Evolutionary conservation across 2,888 invertebrate genomes (phyloP).

Genomic region (Dorcus hopei): DNA sequence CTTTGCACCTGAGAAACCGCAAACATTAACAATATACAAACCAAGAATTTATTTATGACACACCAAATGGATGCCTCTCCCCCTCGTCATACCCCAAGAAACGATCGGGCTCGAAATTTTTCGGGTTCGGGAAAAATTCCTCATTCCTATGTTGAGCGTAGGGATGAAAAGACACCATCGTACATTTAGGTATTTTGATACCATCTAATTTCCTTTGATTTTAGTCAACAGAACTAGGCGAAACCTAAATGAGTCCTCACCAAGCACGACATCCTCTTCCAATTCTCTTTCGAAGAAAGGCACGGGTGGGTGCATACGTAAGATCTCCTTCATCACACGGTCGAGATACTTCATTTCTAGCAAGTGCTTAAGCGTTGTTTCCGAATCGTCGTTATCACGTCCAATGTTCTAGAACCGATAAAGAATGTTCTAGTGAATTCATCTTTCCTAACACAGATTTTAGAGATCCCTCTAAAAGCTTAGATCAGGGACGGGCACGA

Average conservation of each 20-base stretch:
- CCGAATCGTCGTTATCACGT: slow-evolving; percentile 3
- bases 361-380: background rate
- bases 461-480: too few relatives aligned
- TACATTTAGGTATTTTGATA: slow-evolving; percentile 12
- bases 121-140: slow-evolving; percentile 16
- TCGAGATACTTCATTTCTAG: slow-evolving; percentile 3
- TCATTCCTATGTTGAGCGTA: too few relatives aligned
- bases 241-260: slow-evolving; percentile 5
- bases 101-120: slow-evolving; percentile 16
- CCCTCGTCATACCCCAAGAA: slow-evolving; percentile 12
- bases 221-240: too few relatives aligned
- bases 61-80: slow-evolving; percentile 14
- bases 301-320: slow-evolving; percentile 2
- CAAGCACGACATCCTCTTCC: slow-evolving; percentile 43
- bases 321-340: slow-evolving; percentile 4
- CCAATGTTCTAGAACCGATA: background rate
- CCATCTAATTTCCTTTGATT: slow-evolving; percentile 5
- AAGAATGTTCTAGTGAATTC: too few relatives aligned
- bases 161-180: slow-evolving; percentile 16
- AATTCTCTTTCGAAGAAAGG: slow-evolving; percentile 43
- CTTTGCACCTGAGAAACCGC: slow-evolving; percentile 19
- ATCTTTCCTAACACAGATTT: too few relatives aligned
- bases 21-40: background rate
- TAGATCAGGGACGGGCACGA: too few relatives aligned
- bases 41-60: background rate